phyloP scores from a whole-genome alignment of 1,140 invertebrate genomes.

The Battus philenor region DNA sequence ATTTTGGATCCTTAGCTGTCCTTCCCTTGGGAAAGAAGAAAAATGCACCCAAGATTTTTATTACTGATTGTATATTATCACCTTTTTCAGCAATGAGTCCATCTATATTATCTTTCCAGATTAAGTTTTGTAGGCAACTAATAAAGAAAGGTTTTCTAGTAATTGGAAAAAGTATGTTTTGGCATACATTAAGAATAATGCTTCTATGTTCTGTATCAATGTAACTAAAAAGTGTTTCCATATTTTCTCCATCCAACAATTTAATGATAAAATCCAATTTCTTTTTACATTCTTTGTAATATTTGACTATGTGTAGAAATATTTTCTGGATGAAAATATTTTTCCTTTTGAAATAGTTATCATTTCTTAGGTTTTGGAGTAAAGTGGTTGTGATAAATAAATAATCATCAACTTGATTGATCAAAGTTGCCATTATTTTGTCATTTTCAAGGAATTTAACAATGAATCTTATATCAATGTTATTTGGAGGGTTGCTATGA shows the following conservation, averaged over 20 bases:
- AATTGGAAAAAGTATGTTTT: conserved; percentile 50
- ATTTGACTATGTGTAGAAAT: conserved; percentile 42
- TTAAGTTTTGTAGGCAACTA: conserved; percentile 52
- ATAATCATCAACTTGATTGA: conserved; percentile 41
- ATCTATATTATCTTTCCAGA: conserved; percentile 54
- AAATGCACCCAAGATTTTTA: conserved; percentile 57
- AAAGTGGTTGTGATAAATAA: conserved; percentile 41
- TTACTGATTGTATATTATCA: conserved; percentile 57
- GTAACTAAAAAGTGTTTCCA: conserved; percentile 54
- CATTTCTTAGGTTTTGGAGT: conserved; percentile 40
- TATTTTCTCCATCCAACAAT: conserved; percentile 45
- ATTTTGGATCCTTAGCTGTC: conserved; percentile 35
- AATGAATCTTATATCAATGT: conserved; percentile 38
- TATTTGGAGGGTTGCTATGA: conserved; percentile 37
- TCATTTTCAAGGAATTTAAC: conserved; percentile 49
- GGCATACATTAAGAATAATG: conserved; percentile 41
- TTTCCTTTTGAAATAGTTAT: conserved; percentile 22
- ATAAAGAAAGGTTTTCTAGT: conserved; percentile 48
- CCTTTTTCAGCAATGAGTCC: conserved; percentile 51
- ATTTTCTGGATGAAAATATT: conserved; percentile 29
- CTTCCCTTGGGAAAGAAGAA: conserved; percentile 50
- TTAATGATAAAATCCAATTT: conserved; percentile 59
- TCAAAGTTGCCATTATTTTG: conserved; percentile 41
- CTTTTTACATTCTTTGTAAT: conserved; percentile 57
- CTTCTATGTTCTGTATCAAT: conserved; percentile 35